Evolutionary conservation across 2,113 vertebrate genomes (phyloP).

Genomic region (Telmatochromis sp.): DNA sequence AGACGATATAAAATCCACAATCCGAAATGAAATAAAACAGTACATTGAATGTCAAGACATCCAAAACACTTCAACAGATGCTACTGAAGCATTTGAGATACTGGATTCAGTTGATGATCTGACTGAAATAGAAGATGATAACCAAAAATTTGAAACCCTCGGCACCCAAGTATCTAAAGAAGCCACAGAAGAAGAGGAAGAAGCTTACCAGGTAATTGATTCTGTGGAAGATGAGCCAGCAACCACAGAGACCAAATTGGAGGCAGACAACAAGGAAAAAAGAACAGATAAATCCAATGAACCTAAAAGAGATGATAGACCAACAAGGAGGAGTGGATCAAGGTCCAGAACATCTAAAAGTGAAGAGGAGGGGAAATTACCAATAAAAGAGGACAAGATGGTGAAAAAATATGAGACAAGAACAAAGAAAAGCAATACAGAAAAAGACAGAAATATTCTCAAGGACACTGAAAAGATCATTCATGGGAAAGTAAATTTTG

Average conservation of each 20-base stretch:
- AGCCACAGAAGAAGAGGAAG: background rate
- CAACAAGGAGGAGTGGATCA: background rate
- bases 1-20: background rate
- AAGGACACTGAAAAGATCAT: background rate
- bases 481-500: conserved; percentile 9
- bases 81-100: conserved; percentile 7
- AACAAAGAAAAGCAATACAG: background rate
- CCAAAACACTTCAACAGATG: background rate
- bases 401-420: background rate
- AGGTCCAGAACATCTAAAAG: background rate
- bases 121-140: background rate
- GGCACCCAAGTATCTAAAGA: background rate
- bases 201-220: conserved; percentile 4
- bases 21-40: background rate
- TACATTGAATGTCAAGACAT: background rate
- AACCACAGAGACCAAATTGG: background rate
- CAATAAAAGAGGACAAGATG: background rate
- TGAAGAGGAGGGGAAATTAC: background rate
- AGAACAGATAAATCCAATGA: background rate
- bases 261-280: background rate
- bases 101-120: background rate
- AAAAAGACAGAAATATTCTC: background rate
- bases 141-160: background rate
- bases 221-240: conserved; percentile 25
- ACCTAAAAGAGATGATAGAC: background rate